These are phyloP conservation scores for Rhabdomys dilectus DNA, from an alignment of 2,113 vertebrate genomes.

Conservation along the genomic window DNA sequence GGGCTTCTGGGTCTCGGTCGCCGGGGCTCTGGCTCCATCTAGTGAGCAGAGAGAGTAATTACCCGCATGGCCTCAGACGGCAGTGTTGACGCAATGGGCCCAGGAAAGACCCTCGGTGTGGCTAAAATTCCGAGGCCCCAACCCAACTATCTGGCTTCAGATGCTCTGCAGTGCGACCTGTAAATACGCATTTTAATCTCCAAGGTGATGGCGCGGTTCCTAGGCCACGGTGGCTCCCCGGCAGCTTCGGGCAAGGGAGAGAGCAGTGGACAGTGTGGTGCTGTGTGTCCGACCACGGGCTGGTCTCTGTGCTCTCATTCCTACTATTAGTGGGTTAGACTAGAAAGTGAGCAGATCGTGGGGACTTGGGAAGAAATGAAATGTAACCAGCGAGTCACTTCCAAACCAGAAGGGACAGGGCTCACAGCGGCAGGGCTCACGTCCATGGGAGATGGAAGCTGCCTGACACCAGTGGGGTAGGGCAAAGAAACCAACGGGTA, in stretches of 20 bases:
- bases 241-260: neutral
- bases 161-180: neutral
- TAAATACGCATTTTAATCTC: neutral
- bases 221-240: too few species aligned
- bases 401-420: neutral
- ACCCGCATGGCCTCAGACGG: neutral
- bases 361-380: neutral
- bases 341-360: neutral
- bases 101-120: neutral
- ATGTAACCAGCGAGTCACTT: neutral
- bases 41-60: neutral
- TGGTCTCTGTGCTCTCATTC: neutral
- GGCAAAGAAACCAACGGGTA: neutral
- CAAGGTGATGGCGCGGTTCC: neutral
- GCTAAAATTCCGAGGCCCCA: neutral
- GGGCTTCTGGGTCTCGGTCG: neutral
- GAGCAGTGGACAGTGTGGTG: neutral
- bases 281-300: neutral
- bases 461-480: neutral
- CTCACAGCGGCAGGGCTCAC: neutral
- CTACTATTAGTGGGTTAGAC: neutral
- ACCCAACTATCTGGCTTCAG: neutral
- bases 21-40: slow-evolving; percentile 62
- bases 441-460: neutral
- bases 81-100: fast-evolving